phyloP scores from a whole-genome alignment of 2,797 vertebrate genomes.

The Chaetodon trifasciatus region DNA sequence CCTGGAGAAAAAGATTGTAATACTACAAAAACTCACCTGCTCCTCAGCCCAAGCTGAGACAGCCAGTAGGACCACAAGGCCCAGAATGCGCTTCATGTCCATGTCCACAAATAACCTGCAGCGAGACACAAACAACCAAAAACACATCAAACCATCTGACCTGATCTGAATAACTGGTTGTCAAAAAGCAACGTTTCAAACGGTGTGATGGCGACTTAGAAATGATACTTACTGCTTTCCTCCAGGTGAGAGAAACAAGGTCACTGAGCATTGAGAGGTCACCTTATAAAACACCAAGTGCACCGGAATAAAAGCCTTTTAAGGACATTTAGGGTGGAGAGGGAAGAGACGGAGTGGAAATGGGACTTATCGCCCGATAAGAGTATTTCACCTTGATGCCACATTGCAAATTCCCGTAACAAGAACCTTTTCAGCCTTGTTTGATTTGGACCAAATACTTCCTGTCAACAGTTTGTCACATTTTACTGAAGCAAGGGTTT shows the following conservation, averaged over 20 bases:
- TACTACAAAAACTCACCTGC: conserved; percentile 33
- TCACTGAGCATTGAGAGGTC: rapidly evolving
- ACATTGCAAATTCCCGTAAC: conserved; percentile 33
- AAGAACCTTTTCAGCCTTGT: neutral
- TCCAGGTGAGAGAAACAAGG: neutral
- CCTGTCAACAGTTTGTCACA: neutral
- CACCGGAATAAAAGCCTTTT: neutral
- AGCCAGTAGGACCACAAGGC: conserved; percentile 52
- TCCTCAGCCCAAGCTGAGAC: conserved; percentile 46
- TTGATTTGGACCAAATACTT: neutral
- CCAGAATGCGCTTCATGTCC: conserved; percentile 61
- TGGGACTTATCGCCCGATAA: conserved; percentile 15
- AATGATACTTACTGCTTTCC: conserved; percentile 9
- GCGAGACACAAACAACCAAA: neutral
- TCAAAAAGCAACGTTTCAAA: neutral
- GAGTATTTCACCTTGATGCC: conserved; percentile 45
- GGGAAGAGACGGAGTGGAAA: neutral
- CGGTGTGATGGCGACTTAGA: too few relatives aligned
- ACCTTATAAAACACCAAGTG: conserved; percentile 18
- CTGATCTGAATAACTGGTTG: neutral
- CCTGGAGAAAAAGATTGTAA: neutral
- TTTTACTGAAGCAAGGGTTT: neutral
- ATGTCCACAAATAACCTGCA: conserved; percentile 53
- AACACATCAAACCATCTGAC: neutral
- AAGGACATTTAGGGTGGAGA: neutral